Percentiles rank a stretch among this genome's conserved stretches.
phyloP scores from a whole-genome alignment of 2,113 vertebrate genomes.

The Candoia aspera region DNA sequence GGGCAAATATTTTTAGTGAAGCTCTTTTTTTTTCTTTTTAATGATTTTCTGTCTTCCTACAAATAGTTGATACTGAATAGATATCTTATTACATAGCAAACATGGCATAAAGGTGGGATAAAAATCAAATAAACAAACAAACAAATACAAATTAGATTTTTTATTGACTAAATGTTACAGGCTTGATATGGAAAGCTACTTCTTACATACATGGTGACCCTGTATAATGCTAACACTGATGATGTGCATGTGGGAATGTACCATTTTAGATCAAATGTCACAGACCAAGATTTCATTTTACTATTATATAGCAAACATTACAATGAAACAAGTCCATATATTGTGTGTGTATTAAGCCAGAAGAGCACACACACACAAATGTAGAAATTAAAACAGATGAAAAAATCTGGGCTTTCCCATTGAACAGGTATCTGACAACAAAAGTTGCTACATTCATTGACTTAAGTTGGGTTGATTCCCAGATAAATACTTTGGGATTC shows the following conservation, averaged over 20 bases:
- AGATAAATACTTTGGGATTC: not conserved
- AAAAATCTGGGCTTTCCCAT: not conserved
- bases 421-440: not conserved
- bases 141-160: not conserved
- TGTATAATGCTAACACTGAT: not conserved
- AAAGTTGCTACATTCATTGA: not conserved
- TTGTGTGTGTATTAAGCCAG: not conserved
- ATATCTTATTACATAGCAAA: conserved; percentile 30
- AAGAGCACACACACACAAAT: not conserved
- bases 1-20: conserved; percentile 51
- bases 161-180: not conserved
- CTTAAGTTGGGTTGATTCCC: not conserved
- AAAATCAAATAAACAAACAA: too few relatives aligned
- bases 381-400: not conserved
- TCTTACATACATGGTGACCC: not conserved
- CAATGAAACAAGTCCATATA: not conserved
- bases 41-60: conserved; percentile 8
- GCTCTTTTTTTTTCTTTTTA: conserved; percentile 35
- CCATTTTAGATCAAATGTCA: not conserved
- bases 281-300: not conserved
- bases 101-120: too few relatives aligned
- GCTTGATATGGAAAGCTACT: not conserved
- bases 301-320: not conserved
- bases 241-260: not conserved
- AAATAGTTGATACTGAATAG: conserved; percentile 18